phyloP scores from a whole-genome alignment of 2,113 vertebrate genomes.

The Pan troglodytes region DNA sequence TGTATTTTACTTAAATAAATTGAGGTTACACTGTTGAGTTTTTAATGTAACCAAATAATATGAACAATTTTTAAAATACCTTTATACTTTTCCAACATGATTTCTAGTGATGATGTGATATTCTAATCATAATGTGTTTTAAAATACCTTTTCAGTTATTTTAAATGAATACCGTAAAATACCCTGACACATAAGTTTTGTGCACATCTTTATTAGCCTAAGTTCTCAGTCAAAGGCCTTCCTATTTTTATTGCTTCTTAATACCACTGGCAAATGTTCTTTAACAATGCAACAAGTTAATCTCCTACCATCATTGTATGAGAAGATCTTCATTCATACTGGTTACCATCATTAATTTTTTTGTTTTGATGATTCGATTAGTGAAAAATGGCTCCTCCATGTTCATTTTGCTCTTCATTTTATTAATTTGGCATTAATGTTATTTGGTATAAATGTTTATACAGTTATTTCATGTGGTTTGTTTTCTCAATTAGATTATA shows the following conservation, averaged over 20 bases:
- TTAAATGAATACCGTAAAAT: not conserved
- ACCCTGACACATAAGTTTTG: not conserved
- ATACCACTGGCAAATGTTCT: not conserved
- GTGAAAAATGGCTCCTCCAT: not conserved
- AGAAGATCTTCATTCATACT: not conserved
- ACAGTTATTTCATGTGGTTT: not conserved
- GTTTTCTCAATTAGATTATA: not conserved
- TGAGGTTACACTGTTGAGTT: not conserved
- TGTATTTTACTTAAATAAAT: not conserved
- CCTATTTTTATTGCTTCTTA: not conserved
- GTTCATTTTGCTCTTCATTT: not conserved
- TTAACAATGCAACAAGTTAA: not conserved
- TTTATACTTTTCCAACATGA: not conserved
- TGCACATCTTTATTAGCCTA: not conserved
- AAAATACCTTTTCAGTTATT: not conserved
- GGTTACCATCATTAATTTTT: not conserved
- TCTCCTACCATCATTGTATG: not conserved
- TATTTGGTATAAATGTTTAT: not conserved
- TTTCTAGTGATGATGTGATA: not conserved
- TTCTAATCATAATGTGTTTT: not conserved
- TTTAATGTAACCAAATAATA: not conserved
- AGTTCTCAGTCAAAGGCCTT: not conserved
- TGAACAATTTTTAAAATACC: not conserved
- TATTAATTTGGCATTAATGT: not conserved
- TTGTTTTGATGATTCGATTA: not conserved